Evolutionary conservation across 2,113 vertebrate genomes (phyloP).

Genomic region (Lophotis ruficrista): DNA sequence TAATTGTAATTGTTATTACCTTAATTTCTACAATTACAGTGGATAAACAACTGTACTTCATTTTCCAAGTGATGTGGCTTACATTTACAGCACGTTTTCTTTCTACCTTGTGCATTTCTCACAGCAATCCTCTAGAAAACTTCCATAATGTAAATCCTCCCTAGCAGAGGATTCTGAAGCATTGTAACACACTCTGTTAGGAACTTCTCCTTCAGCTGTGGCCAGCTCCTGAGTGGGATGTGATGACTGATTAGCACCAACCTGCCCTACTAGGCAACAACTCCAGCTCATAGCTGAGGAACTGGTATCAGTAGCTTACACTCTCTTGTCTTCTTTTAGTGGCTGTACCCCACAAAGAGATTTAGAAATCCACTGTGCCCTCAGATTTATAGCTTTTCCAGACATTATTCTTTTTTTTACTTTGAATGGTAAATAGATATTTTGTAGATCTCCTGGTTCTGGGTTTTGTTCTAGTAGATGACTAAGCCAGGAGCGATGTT

Average conservation of each 20-base stretch:
- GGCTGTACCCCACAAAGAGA: neutral
- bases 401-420: fast-evolving
- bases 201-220: neutral
- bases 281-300: neutral
- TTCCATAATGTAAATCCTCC: neutral
- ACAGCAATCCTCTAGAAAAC: neutral
- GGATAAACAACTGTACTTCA: slow-evolving; percentile 5
- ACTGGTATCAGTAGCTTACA: neutral
- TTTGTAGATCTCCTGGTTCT: neutral
- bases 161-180: neutral
- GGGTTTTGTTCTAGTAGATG: neutral
- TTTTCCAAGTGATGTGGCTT: neutral
- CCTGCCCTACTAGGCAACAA: neutral
- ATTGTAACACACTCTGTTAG: fast-evolving
- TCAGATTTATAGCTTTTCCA: neutral
- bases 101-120: neutral
- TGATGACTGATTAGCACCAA: neutral
- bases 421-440: neutral
- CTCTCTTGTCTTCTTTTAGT: neutral
- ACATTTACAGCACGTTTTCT: neutral
- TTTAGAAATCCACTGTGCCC: neutral
- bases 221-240: neutral
- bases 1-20: slow-evolving; percentile 54
- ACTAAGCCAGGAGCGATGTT: neutral
- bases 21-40: slow-evolving; percentile 41